These are phyloP conservation scores for Tonatia bakeri DNA, from an alignment of 2,113 vertebrate genomes.

Conservation along the genomic window DNA sequence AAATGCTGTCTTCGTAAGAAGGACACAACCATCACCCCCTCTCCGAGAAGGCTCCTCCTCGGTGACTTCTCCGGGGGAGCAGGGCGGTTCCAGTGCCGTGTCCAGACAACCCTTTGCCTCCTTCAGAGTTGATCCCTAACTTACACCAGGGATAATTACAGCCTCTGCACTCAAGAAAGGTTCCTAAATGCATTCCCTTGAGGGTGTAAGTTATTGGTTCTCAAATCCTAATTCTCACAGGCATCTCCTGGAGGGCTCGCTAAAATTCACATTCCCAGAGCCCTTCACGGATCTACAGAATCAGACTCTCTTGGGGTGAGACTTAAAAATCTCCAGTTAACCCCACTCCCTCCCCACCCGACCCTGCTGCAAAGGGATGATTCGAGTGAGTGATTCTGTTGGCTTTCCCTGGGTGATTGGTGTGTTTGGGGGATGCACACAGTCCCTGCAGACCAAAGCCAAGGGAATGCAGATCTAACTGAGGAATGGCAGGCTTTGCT, in stretches of 20 bases:
- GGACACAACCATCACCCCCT: no score
- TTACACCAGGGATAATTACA: not conserved
- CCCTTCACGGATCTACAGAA: not conserved
- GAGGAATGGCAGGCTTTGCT: not conserved
- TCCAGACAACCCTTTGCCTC: no score
- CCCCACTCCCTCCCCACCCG: accelerated
- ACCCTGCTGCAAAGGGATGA: not conserved
- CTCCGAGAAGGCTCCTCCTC: no score
- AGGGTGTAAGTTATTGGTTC: not conserved
- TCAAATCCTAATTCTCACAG: not conserved
- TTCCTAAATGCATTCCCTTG: not conserved
- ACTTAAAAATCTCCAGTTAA: not conserved
- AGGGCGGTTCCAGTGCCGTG: accelerated
- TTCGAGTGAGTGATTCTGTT: no score
- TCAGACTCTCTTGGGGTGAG: not conserved
- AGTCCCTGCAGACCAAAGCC: not conserved
- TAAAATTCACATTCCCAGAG: not conserved
- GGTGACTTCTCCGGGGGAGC: not conserved
- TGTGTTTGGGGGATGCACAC: not conserved
- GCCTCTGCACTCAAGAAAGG: not conserved
- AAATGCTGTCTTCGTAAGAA: no score
- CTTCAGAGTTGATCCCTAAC: not conserved
- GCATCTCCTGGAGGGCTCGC: not conserved
- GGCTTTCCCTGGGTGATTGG: not conserved
- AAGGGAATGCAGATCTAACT: not conserved